phyloP scores from a whole-genome alignment of 2,113 vertebrate genomes.

The Choloepus hoffmanni region DNA sequence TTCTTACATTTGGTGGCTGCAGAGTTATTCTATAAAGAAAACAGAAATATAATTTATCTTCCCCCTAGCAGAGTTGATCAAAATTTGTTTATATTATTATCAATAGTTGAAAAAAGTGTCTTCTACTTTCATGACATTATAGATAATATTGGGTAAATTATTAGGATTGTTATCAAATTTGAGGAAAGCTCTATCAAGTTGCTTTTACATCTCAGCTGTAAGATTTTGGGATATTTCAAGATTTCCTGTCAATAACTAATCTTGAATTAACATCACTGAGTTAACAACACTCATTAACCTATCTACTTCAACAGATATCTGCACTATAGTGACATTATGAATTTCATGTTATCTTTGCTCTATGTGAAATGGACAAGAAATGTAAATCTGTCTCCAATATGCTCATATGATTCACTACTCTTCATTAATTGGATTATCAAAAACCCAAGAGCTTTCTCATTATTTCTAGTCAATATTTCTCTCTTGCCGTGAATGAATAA shows the following conservation, averaged over 20 bases:
- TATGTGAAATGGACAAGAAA: constrained; percentile 6
- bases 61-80: constrained; percentile 2
- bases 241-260: not conserved
- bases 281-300: constrained; percentile 1
- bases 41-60: constrained; percentile 38
- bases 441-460: constrained; percentile 25
- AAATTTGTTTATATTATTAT: constrained; percentile 47
- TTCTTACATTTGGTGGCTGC: not conserved
- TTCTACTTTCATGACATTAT: constrained; percentile 9
- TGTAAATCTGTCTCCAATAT: constrained; percentile 36
- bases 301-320: not conserved
- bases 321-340: not conserved
- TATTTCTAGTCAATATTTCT: constrained; percentile 26
- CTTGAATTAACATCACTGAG: not conserved
- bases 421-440: constrained; percentile 45
- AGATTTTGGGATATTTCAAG: not conserved
- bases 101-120: not conserved
- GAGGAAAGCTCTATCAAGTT: not conserved
- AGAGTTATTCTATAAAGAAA: constrained; percentile 46
- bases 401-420: not conserved
- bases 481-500: constrained; percentile 35
- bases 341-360: constrained; percentile 35
- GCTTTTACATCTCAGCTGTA: not conserved
- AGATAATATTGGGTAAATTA: not conserved
- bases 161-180: not conserved